These are phyloP conservation scores for Meiosimyza platycephala DNA, from an alignment of 2,888 invertebrate species.

Conservation along the genomic window DNA sequence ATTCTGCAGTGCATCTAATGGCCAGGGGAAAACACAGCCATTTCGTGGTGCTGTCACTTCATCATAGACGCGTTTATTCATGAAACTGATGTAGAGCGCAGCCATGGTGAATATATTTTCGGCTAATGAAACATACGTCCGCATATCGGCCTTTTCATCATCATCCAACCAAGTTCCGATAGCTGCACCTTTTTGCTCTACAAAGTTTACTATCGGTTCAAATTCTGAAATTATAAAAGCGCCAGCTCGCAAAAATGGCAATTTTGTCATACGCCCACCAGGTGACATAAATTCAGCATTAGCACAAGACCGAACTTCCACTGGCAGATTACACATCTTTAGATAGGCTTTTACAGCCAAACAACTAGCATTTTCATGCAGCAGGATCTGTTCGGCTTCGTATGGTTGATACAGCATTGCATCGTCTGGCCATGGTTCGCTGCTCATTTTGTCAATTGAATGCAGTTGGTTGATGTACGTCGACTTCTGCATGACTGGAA, in stretches of 20 bases:
- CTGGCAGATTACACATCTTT: conserved; percentile 90
- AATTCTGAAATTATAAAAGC: conserved; percentile 90
- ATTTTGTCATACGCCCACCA: conserved; percentile 76
- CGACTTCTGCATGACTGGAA: conserved; percentile 52
- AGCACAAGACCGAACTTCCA: conserved; percentile 81
- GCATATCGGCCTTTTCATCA: conserved; percentile 88
- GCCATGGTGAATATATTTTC: conserved; percentile 91
- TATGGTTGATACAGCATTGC: conserved; percentile 89
- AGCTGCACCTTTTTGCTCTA: conserved; percentile 84
- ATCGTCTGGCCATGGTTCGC: conserved; percentile 92
- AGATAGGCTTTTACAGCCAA: conserved; percentile 92
- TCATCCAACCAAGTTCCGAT: conserved; percentile 78
- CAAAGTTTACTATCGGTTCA: conserved; percentile 90
- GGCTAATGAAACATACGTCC: conserved; percentile 92
- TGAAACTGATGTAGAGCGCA: conserved; percentile 89
- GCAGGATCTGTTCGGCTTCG: conserved; percentile 91
- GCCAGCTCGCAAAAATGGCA: conserved; percentile 93
- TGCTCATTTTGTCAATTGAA: conserved; percentile 70
- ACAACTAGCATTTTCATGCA: conserved; percentile 95
- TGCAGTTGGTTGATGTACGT: conserved; percentile 60
- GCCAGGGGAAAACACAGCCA: conserved; percentile 94
- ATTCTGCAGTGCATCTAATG: conserved; percentile 85
- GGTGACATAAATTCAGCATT: conserved; percentile 99
- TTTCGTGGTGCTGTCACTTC: conserved; percentile 86
- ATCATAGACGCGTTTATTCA: conserved; percentile 81